Evolutionary conservation across 2,888 invertebrate genomes (phyloP), one percentile per base, ranked within the genome.

Genomic region (Apamea crenata): DNA sequence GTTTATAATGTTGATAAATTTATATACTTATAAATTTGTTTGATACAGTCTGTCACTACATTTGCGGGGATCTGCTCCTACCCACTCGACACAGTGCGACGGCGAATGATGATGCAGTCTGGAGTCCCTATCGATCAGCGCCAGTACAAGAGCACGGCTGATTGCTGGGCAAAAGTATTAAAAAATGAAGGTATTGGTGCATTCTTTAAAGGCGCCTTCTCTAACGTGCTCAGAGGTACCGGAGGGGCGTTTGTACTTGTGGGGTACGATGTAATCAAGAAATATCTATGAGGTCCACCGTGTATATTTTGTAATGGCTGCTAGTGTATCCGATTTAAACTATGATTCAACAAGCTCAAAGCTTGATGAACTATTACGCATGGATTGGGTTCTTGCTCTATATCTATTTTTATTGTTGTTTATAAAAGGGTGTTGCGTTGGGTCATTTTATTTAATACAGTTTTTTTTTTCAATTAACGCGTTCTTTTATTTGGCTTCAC

Each of bases 71-170:
- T 99, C 91, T 97, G 99, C 61, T 99, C 99, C 61, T 99, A 99
- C 97, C 99, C 99, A 84, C 98, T 99, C 96, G 99, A 99, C 95
- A 99, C 99, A 76, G 98, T 98, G 92, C 98, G 99, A 91, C 98
- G 99, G 96, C 98, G 99, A 93, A 99, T 99, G 99, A 99, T 99
- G 99, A 99, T 99, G 99, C 99, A 99, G 97, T 99, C 99, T 81
- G 99, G 99, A 65, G 97, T 98, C 88, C 98, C 98, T 84, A 97
- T 97, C 92, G 95, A 97, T 75, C 98, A 99, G 87, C 97, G 99
- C 83, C 96, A 98, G 91, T 99, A 99, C 97, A 99, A 98, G 97
- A 99, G 97, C 96, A 99, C 99, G 50, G 94, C 98, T 63, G 99
- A 99, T 95, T 99, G 99, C 97, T 99, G 99, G 98, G 93, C 97